Evolutionary conservation across 1,140 invertebrate genomes (phyloP), one percentile per base, ranked within the genome.

Genomic region (Aphidius ervi): DNA sequence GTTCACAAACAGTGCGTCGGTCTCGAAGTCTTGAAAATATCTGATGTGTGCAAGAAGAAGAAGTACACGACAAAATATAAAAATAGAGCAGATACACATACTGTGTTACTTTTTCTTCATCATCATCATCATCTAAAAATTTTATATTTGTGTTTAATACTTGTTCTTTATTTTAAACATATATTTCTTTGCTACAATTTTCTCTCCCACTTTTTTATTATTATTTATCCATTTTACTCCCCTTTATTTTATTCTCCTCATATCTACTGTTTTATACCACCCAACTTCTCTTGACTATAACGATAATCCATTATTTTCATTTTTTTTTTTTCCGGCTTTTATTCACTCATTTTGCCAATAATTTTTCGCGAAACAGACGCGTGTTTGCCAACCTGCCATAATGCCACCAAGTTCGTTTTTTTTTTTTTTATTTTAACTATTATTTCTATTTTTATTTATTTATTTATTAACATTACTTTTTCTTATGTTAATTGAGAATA

Each of bases 11-110:
- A 31, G 23, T 31, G 23, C 23, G 23, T 53, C 37, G 23, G 37
- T 53, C 49, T 39, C 20, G 23, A 20, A 50, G 5, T 53, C 50
- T 39, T 47, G 46, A 31, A 31, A 31, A 31, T 31, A 31, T 31
- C 23, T 31, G 23, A 31, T 31, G 23, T 31, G 23, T 31, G 49
- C 8, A 52, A 52, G 23, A 39, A 9, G 7, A 5, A 39, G 37
- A 7, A 5, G 20, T 6, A 5, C 49, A 71, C 67, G 72, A 73
- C 70, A 70, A 71, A 71, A 64, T 68, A 70, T 67, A 68, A 63
- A 66, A 68, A 68, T 66, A 67, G 64, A 68, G 56, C 57, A 46
- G 42, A 59, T 50, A 46, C 56, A 49, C 46, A 31, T 31, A 31
- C 23, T 31, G 23, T 31, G 23, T 31, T 31, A 40, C 43, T 43